A percentile compares a stretch with the other conserved stretches of the same genome.
Conservation (phyloP, 92 coral and sea anemone genomes). For the Epizoanthus scotinus region DNA sequence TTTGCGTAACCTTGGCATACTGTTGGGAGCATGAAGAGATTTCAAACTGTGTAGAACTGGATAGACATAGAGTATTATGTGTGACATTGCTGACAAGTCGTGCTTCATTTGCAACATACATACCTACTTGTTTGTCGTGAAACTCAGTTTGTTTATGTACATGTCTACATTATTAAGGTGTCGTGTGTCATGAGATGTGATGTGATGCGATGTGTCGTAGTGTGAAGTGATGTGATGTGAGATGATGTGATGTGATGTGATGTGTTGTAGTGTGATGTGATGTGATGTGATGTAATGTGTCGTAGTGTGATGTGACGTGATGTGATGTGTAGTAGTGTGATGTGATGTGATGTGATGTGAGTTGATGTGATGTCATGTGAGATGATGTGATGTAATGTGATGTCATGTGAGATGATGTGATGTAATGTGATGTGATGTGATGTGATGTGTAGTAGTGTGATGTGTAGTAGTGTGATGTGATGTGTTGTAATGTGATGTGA, state of each 20-base stretch:
- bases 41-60: conserved; percentile 18
- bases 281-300: background rate
- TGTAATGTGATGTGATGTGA: background rate
- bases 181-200: background rate
- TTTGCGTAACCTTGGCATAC: conserved; percentile 3
- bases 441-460: background rate
- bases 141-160: background rate
- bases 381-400: background rate
- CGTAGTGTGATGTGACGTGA: background rate
- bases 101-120: conserved; percentile 20
- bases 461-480: background rate
- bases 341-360: conserved; percentile 18
- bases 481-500: background rate
- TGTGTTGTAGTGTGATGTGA: background rate
- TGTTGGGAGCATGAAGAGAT: background rate
- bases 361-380: background rate
- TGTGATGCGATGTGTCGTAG: conserved; percentile 2
- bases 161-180: background rate
- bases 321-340: background rate
- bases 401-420: background rate
- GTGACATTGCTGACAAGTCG: conserved; percentile 11
- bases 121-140: conserved; percentile 2
- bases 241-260: conserved; percentile 21
- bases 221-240: conserved; percentile 15
- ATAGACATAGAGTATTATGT: conserved; percentile 8